phyloP scores from a whole-genome alignment of 2,113 vertebrate genomes.

The Microtus ochrogaster region DNA sequence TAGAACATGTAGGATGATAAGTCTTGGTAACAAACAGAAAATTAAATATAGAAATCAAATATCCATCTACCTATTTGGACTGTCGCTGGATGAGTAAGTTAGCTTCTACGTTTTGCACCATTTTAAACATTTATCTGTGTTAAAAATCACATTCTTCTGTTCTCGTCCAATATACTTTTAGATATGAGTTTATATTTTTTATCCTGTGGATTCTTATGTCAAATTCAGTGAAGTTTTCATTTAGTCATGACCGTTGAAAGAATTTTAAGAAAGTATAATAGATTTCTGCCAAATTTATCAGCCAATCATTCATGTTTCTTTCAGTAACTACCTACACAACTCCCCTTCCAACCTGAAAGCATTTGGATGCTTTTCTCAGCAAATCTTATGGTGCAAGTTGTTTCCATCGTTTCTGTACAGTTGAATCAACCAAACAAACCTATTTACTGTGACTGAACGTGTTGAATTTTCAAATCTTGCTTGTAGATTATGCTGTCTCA shows the following conservation, averaged over 20 bases:
- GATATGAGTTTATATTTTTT: slow-evolving; percentile 66
- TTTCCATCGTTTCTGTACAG: neutral
- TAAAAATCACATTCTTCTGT: slow-evolving; percentile 61
- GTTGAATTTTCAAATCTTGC: neutral
- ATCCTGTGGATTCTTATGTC: slow-evolving; percentile 74
- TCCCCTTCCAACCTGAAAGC: slow-evolving; percentile 68
- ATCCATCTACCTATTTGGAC: slow-evolving; percentile 9
- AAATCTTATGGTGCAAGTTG: slow-evolving; percentile 50
- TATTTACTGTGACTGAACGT: neutral
- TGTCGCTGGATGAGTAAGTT: neutral
- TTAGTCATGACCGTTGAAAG: slow-evolving; percentile 80
- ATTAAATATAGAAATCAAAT: slow-evolving; percentile 83
- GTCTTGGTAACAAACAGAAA: slow-evolving; percentile 77
- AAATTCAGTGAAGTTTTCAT: slow-evolving; percentile 76
- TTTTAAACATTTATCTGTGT: slow-evolving; percentile 52
- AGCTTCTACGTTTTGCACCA: neutral
- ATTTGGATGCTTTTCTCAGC: slow-evolving; percentile 67
- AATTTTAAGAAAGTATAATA: slow-evolving; percentile 80
- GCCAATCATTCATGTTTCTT: slow-evolving; percentile 79
- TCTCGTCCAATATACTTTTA: slow-evolving; percentile 55
- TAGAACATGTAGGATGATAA: slow-evolving; percentile 76
- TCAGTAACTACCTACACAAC: slow-evolving; percentile 76
- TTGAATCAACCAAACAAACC: slow-evolving; percentile 57
- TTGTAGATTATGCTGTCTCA: neutral
- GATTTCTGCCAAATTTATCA: slow-evolving; percentile 74